Evolutionary conservation across 2,113 vertebrate species (phyloP).

Genomic region (Odontophorus gujanensis): DNA sequence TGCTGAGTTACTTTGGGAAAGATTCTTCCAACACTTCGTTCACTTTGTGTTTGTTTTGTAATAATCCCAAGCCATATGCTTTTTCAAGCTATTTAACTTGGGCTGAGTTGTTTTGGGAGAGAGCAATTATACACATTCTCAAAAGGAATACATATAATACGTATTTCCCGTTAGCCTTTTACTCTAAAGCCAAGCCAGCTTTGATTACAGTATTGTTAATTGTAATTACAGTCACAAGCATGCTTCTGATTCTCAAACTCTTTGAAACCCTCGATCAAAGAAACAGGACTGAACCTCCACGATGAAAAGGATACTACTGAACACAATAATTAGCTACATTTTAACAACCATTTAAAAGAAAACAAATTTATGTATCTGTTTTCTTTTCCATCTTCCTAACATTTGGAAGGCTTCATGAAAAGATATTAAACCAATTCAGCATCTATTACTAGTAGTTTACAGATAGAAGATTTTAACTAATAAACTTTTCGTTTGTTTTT

Average conservation of each 20-base stretch:
- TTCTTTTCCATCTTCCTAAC: slow-evolving; percentile 5
- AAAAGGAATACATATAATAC: neutral
- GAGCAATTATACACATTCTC: neutral
- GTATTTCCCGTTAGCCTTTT: slow-evolving; percentile 41
- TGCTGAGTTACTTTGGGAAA: neutral
- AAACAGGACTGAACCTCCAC: slow-evolving; percentile 43
- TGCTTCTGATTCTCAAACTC: slow-evolving; percentile 69
- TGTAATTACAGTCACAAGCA: slow-evolving; percentile 59
- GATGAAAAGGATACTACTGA: slow-evolving; percentile 71
- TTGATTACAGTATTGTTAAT: slow-evolving; percentile 63
- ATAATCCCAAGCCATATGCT: neutral
- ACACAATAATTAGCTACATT: slow-evolving; percentile 70
- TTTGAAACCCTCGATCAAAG: slow-evolving; percentile 75
- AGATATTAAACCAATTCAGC: slow-evolving; percentile 45
- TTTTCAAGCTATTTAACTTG: neutral
- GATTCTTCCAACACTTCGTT: neutral
- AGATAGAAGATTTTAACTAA: slow-evolving; percentile 22
- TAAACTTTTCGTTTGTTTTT: neutral
- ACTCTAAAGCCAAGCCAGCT: slow-evolving; percentile 40
- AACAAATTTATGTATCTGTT: slow-evolving; percentile 13
- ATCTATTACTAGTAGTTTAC: slow-evolving; percentile 42
- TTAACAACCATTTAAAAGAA: slow-evolving; percentile 42
- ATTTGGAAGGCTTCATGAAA: slow-evolving; percentile 55
- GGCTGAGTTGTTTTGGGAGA: neutral
- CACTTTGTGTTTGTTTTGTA: neutral